phyloP scores from a whole-genome alignment of 2,797 vertebrate genomes.

The Chelon labrosus region DNA sequence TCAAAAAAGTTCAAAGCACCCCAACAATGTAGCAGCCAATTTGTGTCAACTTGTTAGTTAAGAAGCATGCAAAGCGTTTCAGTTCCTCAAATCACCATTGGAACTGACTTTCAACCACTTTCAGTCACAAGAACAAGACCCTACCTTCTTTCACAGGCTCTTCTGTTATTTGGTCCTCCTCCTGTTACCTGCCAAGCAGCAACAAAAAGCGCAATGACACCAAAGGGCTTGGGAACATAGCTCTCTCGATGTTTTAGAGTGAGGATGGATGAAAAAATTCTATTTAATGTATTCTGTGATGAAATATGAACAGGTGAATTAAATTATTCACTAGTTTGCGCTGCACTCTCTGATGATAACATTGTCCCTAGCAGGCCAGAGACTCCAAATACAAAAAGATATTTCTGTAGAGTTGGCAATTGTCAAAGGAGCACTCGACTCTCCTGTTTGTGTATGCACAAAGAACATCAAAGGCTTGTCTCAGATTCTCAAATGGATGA shows the following conservation, averaged over 20 bases:
- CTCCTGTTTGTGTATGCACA: constrained; percentile 83
- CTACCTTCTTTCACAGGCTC: constrained; percentile 2
- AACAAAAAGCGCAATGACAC: constrained; percentile 16
- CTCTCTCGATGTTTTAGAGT: constrained; percentile 42
- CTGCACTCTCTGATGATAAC: constrained; percentile 71
- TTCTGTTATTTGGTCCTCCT: constrained; percentile 37
- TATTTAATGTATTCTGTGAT: constrained; percentile 72
- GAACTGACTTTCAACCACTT: constrained; percentile 19
- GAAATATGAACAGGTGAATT: constrained; percentile 80
- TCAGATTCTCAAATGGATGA: constrained; percentile 80
- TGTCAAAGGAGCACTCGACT: constrained; percentile 76
- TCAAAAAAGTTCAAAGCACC: constrained; percentile 7
- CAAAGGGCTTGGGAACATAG: constrained; percentile 22
- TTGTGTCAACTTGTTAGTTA: too few relatives aligned
- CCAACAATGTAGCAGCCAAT: constrained; percentile 20
- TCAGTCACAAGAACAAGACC: constrained; percentile 11
- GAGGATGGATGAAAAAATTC: constrained; percentile 35
- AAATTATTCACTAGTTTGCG: constrained; percentile 76
- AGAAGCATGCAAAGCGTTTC: background rate
- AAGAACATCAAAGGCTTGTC: constrained; percentile 83
- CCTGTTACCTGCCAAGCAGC: constrained; percentile 29
- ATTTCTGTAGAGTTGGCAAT: constrained; percentile 75
- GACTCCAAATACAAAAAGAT: constrained; percentile 68
- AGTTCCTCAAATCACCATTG: background rate
- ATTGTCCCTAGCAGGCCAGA: constrained; percentile 73